Evolutionary conservation across 2,888 invertebrate genomes (phyloP).

Genomic region (Tenthredo distinguenda): DNA sequence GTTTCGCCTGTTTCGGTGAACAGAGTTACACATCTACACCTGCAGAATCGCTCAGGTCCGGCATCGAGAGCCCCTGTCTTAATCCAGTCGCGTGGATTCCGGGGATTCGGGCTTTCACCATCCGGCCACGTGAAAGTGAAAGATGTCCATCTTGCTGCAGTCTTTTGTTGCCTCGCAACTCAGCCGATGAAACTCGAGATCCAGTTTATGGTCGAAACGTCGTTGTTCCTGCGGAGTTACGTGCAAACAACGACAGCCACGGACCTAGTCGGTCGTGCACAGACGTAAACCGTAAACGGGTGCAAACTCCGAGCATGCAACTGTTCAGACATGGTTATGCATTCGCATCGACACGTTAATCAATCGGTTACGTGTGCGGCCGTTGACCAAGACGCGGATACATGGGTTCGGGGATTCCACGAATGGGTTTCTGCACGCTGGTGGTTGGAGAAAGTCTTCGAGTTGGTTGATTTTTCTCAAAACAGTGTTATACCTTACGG

Average conservation of each 20-base stretch:
- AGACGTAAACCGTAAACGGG: neutral
- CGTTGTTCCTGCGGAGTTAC: neutral
- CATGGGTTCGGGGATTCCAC: conserved; percentile 30
- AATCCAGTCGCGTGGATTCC: conserved; percentile 28
- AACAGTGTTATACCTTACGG: neutral
- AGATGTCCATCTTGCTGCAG: conserved; percentile 39
- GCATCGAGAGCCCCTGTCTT: conserved; percentile 6
- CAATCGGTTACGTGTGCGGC: neutral
- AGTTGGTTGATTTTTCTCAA: conserved; percentile 24
- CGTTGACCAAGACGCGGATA: conserved; percentile 39
- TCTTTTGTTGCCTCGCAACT: conserved; percentile 4
- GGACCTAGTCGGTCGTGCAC: neutral
- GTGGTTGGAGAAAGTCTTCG: conserved; percentile 27
- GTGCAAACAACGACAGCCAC: neutral
- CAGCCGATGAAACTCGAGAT: conserved; percentile 24
- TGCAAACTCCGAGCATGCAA: neutral
- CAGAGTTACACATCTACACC: neutral
- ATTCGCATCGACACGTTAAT: neutral
- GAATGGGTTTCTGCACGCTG: neutral
- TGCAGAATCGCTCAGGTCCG: conserved; percentile 8
- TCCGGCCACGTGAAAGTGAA: conserved; percentile 46
- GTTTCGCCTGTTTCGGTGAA: conserved; percentile 25
- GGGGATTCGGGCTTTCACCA: conserved; percentile 38
- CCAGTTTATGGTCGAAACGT: neutral
- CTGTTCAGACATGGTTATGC: neutral